These are phyloP conservation scores for Onthophagus taurus DNA, from an alignment of 1,140 invertebrate species.

Conservation along the genomic window DNA sequence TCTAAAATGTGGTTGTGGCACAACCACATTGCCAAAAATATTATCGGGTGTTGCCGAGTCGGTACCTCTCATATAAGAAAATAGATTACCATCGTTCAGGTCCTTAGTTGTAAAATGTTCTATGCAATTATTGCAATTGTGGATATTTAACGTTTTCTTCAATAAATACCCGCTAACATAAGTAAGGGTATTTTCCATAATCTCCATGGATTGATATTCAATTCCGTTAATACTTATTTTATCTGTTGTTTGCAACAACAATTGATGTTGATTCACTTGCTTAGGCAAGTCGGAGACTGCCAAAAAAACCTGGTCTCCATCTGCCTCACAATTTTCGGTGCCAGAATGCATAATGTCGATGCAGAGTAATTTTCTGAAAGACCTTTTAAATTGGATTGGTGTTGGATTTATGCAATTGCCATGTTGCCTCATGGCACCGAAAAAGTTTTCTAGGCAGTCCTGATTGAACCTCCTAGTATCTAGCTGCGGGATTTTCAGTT, in stretches of 20 bases:
- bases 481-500: constrained; percentile 3
- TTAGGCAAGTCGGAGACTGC: neutral
- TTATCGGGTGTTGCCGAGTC: neutral
- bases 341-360: constrained; percentile 3
- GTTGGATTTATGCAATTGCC: constrained; percentile 18
- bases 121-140: neutral
- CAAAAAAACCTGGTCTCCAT: neutral
- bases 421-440: constrained; percentile 12
- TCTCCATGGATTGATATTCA: neutral
- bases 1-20: neutral
- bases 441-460: constrained; percentile 19
- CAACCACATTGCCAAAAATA: neutral
- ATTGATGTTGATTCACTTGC: neutral
- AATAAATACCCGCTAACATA: neutral
- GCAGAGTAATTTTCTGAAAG: constrained; percentile 15
- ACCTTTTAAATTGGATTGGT: constrained; percentile 11
- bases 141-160: neutral
- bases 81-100: neutral
- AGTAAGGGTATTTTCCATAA: neutral
- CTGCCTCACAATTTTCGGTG: constrained; percentile 10
- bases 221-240: neutral
- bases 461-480: constrained; percentile 17
- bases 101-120: neutral
- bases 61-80: neutral
- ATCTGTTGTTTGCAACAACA: neutral